These are phyloP conservation scores for Pachycephala philippinensis DNA, from an alignment of 2,113 vertebrate species.

Conservation along the genomic window DNA sequence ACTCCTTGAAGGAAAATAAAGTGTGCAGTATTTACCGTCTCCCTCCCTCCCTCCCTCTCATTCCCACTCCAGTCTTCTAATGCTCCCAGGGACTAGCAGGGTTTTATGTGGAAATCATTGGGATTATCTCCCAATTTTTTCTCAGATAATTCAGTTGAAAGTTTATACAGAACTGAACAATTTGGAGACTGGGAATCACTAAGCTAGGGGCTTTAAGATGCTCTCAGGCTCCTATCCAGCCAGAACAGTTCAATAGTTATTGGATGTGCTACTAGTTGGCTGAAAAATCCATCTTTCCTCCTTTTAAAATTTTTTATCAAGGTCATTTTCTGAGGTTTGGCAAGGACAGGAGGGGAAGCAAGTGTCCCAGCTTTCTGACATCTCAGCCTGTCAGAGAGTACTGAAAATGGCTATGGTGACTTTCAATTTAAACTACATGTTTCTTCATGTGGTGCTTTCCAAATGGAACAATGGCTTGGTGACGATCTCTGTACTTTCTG, in stretches of 20 bases:
- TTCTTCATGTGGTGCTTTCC: background rate
- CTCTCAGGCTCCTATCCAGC: background rate
- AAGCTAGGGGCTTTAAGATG: background rate
- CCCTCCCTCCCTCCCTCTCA: background rate
- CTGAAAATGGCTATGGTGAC: background rate
- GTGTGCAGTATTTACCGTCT: background rate
- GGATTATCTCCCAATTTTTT: conserved; percentile 25
- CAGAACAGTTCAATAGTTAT: conserved; percentile 42
- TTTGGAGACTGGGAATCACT: background rate
- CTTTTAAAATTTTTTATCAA: background rate
- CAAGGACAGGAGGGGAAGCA: conserved; percentile 2
- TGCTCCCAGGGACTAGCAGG: background rate
- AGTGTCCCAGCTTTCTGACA: background rate
- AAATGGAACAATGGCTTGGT: background rate
- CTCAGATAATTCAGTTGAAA: conserved; percentile 65
- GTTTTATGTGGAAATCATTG: conserved; percentile 42
- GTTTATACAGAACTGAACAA: background rate
- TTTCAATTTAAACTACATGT: rapidly evolving
- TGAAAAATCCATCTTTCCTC: conserved; percentile 43
- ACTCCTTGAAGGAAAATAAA: conserved; percentile 6
- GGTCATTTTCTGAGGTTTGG: background rate
- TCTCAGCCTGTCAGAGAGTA: background rate
- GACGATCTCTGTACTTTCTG: background rate
- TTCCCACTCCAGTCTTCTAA: background rate
- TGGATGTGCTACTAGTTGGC: conserved; percentile 56